Evolutionary conservation across 2,888 invertebrate genomes (phyloP), one percentile per base, ranked within the genome.

Genomic region (Acleris literana): DNA sequence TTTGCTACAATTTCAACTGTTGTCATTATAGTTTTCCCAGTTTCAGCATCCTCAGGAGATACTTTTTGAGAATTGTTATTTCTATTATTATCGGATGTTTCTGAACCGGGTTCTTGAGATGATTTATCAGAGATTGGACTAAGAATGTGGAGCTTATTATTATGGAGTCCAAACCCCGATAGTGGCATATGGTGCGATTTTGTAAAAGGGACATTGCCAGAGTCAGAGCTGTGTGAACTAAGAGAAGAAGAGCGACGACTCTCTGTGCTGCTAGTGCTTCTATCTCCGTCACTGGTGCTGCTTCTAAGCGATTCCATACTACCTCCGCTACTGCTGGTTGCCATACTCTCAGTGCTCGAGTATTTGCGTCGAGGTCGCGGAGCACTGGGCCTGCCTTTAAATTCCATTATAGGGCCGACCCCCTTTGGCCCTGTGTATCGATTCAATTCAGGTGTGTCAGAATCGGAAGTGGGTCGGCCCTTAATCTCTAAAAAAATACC

Each of bases 71-170:
- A 96, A 78, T 96, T 96, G 79, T 96, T 96, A 81, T 96, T 95
- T 73, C 95, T 95, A 76, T 96, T 96, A 80, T 96, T 96, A 78
- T 97, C 97, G 13, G 96, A 96, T 20, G 96, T 95, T 85, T 97
- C 97, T 7, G 96, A 96, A 20, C 95, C 96, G 17, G 96, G 97
- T 80, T 97, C 97, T 85, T 97, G 97, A 1, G 97, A 97, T 22
- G 97, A 97, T 87, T 97, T 97, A 86, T 97, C 97, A 66, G 97
- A 97, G 78, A 97, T 97, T 20, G 97, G 97, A 77, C 97, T 97
- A 55, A 97, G 93, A 81, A 97, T 97, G 86, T 97, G 97, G 74
- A 97, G 90, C 84, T 97, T 97, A 83, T 93, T 94, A 65, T 95
- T 94, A 84, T 96, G 96, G 75, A 96, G 95, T 64, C 94, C 93